Evolutionary conservation across 2,888 invertebrate species (phyloP).

Genomic region (Cancer borealis): DNA sequence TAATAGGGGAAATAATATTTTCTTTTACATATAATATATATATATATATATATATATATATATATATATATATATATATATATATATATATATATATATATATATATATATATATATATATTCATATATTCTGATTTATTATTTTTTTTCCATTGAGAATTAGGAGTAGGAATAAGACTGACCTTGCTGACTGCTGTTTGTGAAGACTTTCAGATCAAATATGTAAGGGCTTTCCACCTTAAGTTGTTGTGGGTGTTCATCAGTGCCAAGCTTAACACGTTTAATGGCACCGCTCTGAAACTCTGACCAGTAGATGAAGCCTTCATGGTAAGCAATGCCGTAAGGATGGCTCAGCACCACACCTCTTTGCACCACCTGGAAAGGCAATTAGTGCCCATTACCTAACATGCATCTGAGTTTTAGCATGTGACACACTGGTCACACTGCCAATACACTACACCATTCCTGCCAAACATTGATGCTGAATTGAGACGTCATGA

Average conservation of each 20-base stretch:
- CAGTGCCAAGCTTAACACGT: slow-evolving; percentile 81
- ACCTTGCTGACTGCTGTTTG: slow-evolving; percentile 83
- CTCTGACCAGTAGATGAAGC: slow-evolving; percentile 87
- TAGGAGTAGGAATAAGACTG: slow-evolving; percentile 44
- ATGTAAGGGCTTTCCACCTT: slow-evolving; percentile 77
- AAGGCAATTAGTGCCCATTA: background rate
- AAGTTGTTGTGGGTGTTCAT: slow-evolving; percentile 79
- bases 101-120: background rate
- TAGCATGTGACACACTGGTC: background rate
- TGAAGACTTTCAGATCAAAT: slow-evolving; percentile 85
- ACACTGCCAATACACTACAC: background rate
- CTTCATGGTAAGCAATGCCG: slow-evolving; percentile 85
- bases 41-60: background rate
- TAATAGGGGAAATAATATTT: slow-evolving; percentile 53
- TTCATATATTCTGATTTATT: background rate
- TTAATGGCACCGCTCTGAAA: slow-evolving; percentile 84
- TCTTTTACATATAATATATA: background rate
- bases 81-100: background rate
- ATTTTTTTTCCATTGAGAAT: background rate
- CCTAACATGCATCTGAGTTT: background rate
- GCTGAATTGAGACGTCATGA: too few species aligned
- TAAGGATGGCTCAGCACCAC: slow-evolving; percentile 84
- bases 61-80: too few species aligned
- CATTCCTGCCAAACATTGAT: too few species aligned
- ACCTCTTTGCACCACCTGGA: slow-evolving; percentile 80